Base-by-base conservation (phyloP, 2,888 invertebrate genomes). In the Nephrotoma flavescens region DNA sequence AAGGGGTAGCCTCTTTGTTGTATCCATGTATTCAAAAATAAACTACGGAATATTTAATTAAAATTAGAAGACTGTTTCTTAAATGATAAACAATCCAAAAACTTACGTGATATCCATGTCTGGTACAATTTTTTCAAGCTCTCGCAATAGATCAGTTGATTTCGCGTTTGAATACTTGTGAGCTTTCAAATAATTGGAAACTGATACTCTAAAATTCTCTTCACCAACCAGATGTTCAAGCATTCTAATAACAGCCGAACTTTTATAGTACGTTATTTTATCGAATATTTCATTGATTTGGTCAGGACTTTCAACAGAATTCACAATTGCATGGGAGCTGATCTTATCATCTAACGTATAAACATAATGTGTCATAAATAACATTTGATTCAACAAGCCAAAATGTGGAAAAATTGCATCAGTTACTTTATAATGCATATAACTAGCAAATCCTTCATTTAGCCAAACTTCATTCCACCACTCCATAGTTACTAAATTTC, bases 391-490 rank as follows among this genome's bases (percentile, higher is more conserved):
- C 91, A 95, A 96, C 94, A 96, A 95, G 89, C 95, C 94, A 97
- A 97, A 98, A 9, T 95, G 93, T 0, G 95, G 95, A 89, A 96
- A 94, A 86, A 95, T 94, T 15, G 93, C 92, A 89, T 95, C 92
- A 0, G 95, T 93, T 4, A 96, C 96, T 90, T 96, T 96, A 89
- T 95, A 96, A 91, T 97, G 95, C 92, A 98, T 96, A 90, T 96
- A 98, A 1, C 95, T 94, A 3, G 98, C 98, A 91, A 98, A 98
- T 0, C 98, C 98, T 92, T 97, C 96, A 90, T 98, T 98, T 41
- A 98, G 92, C 98, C 98, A 97, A 0, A 97, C 92, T 91, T 98
- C 98, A 90, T 96, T 95, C 97, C 97, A 97, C 97, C 97, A 97
- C 88, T 95, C 94, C 96, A 98, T 96, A 5, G 98, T 98, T 0